Conservation (phyloP, 2,888 invertebrate species). For the Drosophila acutilabella region DNA sequence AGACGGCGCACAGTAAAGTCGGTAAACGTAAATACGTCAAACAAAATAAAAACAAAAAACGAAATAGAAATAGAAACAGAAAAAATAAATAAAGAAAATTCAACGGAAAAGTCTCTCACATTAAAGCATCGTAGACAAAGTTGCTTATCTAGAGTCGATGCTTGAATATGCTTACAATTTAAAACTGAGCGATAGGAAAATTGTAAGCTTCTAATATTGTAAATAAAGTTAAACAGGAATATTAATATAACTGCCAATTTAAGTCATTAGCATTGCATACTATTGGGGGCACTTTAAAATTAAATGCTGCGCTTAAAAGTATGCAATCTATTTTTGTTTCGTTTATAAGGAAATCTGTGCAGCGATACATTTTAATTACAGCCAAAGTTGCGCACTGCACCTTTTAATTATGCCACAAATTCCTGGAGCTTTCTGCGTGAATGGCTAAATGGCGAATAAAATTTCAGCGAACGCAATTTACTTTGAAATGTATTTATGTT, state of each 20-base stretch:
- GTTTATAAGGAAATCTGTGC: too few species aligned
- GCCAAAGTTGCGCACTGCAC: too few species aligned
- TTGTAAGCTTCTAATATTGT: too few species aligned
- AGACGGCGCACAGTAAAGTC: slow-evolving; percentile 23
- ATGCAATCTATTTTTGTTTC: background rate
- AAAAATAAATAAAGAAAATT: slow-evolving; percentile 2
- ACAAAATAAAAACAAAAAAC: slow-evolving; percentile 13
- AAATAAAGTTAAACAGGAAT: too few species aligned
- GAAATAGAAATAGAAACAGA: slow-evolving; percentile 16
- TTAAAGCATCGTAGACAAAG: slow-evolving; percentile 14
- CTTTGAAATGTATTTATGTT: too few species aligned
- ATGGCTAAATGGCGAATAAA: too few species aligned
- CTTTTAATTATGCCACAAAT: too few species aligned
- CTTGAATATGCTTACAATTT: slow-evolving; percentile 1
- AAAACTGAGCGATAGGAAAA: background rate
- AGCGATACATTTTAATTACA: too few species aligned
- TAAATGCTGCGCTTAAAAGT: background rate
- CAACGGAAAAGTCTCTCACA: slow-evolving; percentile 5
- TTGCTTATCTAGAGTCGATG: background rate
- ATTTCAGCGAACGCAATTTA: too few species aligned
- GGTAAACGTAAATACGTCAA: slow-evolving; percentile 10
- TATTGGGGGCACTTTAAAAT: background rate
- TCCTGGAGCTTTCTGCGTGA: too few species aligned
- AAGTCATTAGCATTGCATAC: background rate
- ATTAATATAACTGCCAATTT: too few species aligned